A percentile compares a stretch with the other conserved stretches of the same genome.
Conservation (phyloP, 1,140 invertebrate genomes). For the Ips nitidus region DNA sequence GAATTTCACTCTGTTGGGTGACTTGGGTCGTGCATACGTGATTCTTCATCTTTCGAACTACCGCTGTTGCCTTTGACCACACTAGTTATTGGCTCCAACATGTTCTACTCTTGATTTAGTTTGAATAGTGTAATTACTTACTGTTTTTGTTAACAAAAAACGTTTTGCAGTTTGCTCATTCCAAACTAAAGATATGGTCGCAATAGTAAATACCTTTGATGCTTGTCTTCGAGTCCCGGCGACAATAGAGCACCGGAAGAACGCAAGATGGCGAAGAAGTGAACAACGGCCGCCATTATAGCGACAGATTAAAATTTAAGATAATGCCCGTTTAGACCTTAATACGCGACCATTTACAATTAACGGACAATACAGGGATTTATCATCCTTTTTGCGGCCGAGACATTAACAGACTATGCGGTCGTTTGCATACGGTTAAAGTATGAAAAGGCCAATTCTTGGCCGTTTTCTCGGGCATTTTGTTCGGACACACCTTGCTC, state of each 20-base stretch:
- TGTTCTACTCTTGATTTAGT: too few species aligned
- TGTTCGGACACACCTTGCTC: slow-evolving; percentile 30
- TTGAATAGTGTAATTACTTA: too few species aligned
- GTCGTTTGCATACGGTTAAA: slow-evolving; percentile 28
- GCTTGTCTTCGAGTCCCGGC: not conserved
- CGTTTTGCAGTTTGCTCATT: too few species aligned
- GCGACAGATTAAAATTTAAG: slow-evolving; percentile 17
- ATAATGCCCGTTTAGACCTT: slow-evolving; percentile 20
- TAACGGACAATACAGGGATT: slow-evolving; percentile 17
- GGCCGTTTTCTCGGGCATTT: slow-evolving; percentile 29
- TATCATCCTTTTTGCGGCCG: slow-evolving; percentile 29
- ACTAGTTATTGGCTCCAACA: too few species aligned
- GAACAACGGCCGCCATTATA: not conserved
- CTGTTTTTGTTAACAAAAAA: too few species aligned
- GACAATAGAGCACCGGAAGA: not conserved
- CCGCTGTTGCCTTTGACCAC: too few species aligned
- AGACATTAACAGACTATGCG: slow-evolving; percentile 28
- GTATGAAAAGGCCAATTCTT: slow-evolving; percentile 30
- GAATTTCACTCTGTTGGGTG: too few species aligned
- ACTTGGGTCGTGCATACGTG: too few species aligned
- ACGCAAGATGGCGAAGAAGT: not conserved
- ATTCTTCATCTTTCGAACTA: too few species aligned
- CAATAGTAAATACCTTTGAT: too few species aligned
- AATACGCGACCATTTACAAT: slow-evolving; percentile 27
- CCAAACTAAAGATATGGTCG: too few species aligned